A percentile compares a stretch with the other conserved stretches of the same genome.
phyloP scores from a whole-genome alignment of 2,888 invertebrate genomes.

The Eristalis arbustorum region DNA sequence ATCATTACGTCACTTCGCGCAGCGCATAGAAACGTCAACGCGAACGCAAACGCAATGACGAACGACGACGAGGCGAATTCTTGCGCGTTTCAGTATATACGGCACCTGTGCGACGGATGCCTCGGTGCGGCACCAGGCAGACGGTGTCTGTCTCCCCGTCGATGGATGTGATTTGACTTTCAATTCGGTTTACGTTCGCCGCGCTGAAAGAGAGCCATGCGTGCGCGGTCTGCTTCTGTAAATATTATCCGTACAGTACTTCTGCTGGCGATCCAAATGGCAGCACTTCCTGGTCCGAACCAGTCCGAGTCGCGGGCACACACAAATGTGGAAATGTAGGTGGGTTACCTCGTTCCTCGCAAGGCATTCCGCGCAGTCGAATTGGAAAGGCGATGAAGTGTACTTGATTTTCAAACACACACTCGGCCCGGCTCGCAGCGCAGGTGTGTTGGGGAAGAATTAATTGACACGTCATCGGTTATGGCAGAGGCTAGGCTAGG shows the following conservation, averaged over 20 bases:
- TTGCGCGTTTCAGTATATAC: not conserved
- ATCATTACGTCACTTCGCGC: constrained; percentile 7
- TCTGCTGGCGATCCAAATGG: constrained; percentile 36
- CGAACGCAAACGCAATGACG: not conserved
- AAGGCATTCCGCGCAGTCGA: constrained; percentile 19
- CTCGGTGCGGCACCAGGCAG: constrained; percentile 5
- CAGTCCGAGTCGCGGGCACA: not conserved
- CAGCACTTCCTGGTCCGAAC: constrained; percentile 42
- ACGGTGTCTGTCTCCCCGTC: constrained; percentile 9
- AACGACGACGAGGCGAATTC: not conserved
- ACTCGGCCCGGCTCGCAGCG: not conserved
- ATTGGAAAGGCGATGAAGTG: constrained; percentile 17
- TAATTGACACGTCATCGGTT: constrained; percentile 15
- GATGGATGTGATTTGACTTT: constrained; percentile 52
- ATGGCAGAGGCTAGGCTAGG: too few relatives aligned
- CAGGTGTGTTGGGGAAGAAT: constrained; percentile 28
- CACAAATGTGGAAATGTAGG: not conserved
- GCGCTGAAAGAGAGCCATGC: constrained; percentile 14
- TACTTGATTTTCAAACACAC: constrained; percentile 26
- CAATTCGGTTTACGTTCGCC: constrained; percentile 39
- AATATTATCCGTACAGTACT: constrained; percentile 1
- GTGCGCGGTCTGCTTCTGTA: constrained; percentile 34
- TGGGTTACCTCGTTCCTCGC: constrained; percentile 19
- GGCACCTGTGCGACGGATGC: too few relatives aligned
- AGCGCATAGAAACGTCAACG: not conserved